Percentiles rank a stretch among this genome's conserved stretches.
Conservation (phyloP, 1,140 invertebrate species). For the Aphis gossypii region DNA sequence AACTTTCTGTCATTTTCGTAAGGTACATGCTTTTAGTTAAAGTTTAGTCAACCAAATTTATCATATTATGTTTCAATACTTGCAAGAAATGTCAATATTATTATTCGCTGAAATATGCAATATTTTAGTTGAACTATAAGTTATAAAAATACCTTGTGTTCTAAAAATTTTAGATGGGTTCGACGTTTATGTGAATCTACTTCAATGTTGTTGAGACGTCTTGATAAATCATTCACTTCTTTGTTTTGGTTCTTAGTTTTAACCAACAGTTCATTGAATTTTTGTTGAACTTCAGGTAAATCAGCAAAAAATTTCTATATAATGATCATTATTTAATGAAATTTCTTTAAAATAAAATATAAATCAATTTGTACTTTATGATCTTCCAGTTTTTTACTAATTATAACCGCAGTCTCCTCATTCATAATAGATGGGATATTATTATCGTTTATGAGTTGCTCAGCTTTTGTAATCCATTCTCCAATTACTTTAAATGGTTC, state of each 20-base stretch:
- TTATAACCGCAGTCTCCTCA: conserved; percentile 84
- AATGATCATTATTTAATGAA: conserved; percentile 30
- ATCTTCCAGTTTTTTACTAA: conserved; percentile 86
- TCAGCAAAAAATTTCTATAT: conserved; percentile 81
- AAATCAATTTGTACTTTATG: conserved; percentile 71
- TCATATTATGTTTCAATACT: neutral
- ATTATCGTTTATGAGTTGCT: conserved; percentile 78
- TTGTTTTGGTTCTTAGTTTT: conserved; percentile 52
- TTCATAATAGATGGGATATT: conserved; percentile 82
- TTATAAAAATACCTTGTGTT: conserved; percentile 74
- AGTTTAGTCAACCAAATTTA: neutral
- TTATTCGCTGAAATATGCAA: neutral
- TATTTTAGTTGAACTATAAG: neutral
- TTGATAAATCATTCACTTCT: conserved; percentile 38
- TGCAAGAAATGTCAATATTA: neutral
- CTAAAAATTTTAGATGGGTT: conserved; percentile 84
- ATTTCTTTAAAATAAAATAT: neutral
- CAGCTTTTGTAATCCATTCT: conserved; percentile 88
- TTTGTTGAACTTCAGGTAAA: conserved; percentile 76
- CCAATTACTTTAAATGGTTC: conserved; percentile 84
- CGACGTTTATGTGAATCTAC: conserved; percentile 75
- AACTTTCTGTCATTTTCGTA: neutral
- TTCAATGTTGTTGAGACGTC: conserved; percentile 44
- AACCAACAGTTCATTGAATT: conserved; percentile 71
- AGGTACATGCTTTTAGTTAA: conserved; percentile 7